Evolutionary conservation across 2,113 vertebrate species (phyloP).

Genomic region (Semnopithecus entellus): DNA sequence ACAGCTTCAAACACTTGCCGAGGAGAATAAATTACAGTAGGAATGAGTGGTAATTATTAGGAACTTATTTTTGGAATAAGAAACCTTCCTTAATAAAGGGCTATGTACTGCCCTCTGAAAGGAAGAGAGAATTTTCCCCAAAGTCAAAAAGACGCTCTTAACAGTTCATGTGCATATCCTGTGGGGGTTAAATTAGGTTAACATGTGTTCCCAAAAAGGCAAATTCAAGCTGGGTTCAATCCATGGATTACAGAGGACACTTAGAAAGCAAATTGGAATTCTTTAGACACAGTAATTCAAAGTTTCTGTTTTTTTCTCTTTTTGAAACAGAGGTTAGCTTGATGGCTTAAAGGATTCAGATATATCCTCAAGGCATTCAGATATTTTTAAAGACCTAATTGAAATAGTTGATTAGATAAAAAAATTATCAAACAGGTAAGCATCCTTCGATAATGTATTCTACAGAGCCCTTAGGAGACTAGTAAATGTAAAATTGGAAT

Average conservation of each 20-base stretch:
- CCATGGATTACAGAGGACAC: background rate
- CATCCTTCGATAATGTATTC: background rate
- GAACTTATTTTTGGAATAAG: conserved; percentile 64
- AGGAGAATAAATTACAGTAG: conserved; percentile 57
- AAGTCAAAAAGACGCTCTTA: conserved; percentile 49
- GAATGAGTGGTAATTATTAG: conserved; percentile 64
- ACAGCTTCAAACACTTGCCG: conserved; percentile 44
- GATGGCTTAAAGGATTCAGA: background rate
- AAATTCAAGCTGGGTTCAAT: conserved; percentile 29
- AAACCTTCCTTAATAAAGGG: conserved; percentile 72
- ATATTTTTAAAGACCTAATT: conserved; percentile 19
- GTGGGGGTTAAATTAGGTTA: conserved; percentile 38
- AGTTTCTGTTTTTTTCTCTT: conserved; percentile 6
- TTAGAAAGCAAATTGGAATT: conserved; percentile 14
- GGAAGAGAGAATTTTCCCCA: conserved; percentile 47
- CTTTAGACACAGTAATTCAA: background rate
- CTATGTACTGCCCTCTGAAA: conserved; percentile 45
- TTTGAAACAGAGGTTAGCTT: conserved; percentile 22
- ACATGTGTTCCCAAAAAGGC: conserved; percentile 40
- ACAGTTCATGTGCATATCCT: background rate
- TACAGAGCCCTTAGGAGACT: background rate
- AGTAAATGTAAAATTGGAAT: background rate
- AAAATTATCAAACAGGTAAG: background rate
- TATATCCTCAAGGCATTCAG: background rate
- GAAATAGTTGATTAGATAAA: conserved; percentile 7